Evolutionary conservation across 2,113 vertebrate genomes (phyloP).

Genomic region (Mesoclemmys tuberculata): DNA sequence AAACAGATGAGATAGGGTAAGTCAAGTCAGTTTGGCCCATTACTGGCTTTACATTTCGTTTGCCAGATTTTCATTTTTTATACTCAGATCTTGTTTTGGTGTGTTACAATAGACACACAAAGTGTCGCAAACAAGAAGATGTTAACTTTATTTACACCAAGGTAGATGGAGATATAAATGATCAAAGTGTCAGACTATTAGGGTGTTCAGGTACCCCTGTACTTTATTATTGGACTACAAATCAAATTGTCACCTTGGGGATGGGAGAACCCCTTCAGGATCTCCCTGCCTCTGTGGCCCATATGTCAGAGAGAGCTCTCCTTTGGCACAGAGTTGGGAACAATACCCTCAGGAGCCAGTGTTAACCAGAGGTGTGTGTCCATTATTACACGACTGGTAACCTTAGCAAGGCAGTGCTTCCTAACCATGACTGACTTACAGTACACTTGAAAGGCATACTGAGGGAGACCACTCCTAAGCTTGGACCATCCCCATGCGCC

Average conservation of each 20-base stretch:
- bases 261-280: not conserved
- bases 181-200: constrained; percentile 6
- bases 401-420: rapidly evolving
- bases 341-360: not conserved
- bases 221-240: not conserved
- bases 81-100: constrained; percentile 24
- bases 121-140: constrained; percentile 24
- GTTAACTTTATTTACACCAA: constrained; percentile 35
- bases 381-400: rapidly evolving
- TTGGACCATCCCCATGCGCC: not conserved
- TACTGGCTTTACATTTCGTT: constrained; percentile 6
- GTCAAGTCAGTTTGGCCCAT: constrained; percentile 63
- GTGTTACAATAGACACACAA: constrained; percentile 55
- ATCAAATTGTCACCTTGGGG: not conserved
- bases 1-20: too few species aligned
- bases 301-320: not conserved
- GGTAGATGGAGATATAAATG: not conserved
- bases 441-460: rapidly evolving
- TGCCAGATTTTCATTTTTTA: constrained; percentile 57
- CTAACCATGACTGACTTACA: not conserved
- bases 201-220: not conserved
- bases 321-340: rapidly evolving
- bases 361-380: not conserved
- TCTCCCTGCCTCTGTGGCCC: rapidly evolving
- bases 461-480: rapidly evolving